A percentile compares a stretch with the other conserved stretches of the same genome.
Evolutionary conservation across 2,888 invertebrate genomes (phyloP).

Genomic region (Phyllotreta striolata): DNA sequence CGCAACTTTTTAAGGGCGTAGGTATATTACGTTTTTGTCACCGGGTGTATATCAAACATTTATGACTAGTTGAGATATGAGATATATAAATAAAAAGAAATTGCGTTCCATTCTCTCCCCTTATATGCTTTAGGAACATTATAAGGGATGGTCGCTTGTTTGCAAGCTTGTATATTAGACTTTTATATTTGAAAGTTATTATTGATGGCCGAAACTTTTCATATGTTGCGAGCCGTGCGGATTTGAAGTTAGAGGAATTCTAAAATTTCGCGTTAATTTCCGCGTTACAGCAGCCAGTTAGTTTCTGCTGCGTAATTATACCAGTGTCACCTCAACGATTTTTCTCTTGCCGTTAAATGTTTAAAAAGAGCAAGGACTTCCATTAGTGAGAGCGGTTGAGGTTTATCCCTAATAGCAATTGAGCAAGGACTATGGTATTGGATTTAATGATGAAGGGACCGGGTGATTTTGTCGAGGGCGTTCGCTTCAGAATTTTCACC

Average conservation of each 20-base stretch:
- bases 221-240: neutral
- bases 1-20: neutral
- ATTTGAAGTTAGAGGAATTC: too few species aligned
- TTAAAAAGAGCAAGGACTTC: slow-evolving; percentile 18
- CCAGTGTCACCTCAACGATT: slow-evolving; percentile 8
- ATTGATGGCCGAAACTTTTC: slow-evolving; percentile 47
- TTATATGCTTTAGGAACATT: slow-evolving; percentile 36
- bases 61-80: slow-evolving; percentile 21
- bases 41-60: slow-evolving; percentile 9
- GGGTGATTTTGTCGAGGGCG: slow-evolving; percentile 6
- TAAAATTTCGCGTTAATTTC: too few species aligned
- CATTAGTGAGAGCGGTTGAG: slow-evolving; percentile 13
- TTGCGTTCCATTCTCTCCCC: slow-evolving; percentile 46
- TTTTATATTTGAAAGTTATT: slow-evolving; percentile 52
- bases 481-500: slow-evolving; percentile 1
- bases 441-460: slow-evolving; percentile 13
- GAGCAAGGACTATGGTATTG: slow-evolving; percentile 14
- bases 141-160: slow-evolving; percentile 53
- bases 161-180: slow-evolving; percentile 54
- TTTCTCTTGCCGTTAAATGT: slow-evolving; percentile 5
- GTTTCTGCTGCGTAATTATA: neutral
- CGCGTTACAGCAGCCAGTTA: neutral
- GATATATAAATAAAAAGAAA: slow-evolving; percentile 44
- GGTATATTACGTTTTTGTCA: slow-evolving; percentile 13
- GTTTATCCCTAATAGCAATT: slow-evolving; percentile 18